A percentile compares a stretch with the other conserved stretches of the same genome.
Evolutionary conservation across 2,797 vertebrate species (phyloP).

Genomic region (Spea hammondii): DNA sequence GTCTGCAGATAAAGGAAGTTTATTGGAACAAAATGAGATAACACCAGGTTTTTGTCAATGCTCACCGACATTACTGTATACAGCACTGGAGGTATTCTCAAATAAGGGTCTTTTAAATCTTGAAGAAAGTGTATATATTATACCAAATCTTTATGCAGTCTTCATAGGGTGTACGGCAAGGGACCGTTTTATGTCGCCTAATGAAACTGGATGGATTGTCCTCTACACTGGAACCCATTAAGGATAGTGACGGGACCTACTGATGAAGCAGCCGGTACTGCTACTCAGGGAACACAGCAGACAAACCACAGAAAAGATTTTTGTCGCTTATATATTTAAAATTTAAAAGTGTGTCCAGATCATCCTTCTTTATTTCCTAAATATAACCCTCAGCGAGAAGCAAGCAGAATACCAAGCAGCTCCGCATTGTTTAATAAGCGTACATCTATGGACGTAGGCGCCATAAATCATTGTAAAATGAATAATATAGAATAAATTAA

Average conservation of each 20-base stretch:
- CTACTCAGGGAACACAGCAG: neutral
- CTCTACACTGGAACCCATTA: neutral
- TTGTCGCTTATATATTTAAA: neutral
- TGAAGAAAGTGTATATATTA: neutral
- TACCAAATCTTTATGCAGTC: neutral
- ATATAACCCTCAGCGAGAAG: neutral
- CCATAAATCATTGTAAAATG: neutral
- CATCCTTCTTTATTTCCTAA: neutral
- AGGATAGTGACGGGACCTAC: neutral
- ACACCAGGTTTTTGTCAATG: no score
- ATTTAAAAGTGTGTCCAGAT: neutral
- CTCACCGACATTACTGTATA: no score
- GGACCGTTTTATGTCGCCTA: neutral
- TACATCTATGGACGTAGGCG: neutral
- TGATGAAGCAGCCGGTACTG: neutral
- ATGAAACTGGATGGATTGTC: neutral
- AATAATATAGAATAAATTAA: conserved; percentile 14
- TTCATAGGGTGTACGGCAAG: neutral
- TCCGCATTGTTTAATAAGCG: neutral
- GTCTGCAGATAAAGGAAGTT: no score
- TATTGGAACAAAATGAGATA: no score
- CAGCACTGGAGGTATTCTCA: no score
- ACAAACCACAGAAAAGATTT: neutral
- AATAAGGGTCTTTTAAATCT: neutral
- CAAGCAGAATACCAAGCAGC: neutral